phyloP scores from a whole-genome alignment of 2,888 invertebrate genomes.

The Troides aeacus region DNA sequence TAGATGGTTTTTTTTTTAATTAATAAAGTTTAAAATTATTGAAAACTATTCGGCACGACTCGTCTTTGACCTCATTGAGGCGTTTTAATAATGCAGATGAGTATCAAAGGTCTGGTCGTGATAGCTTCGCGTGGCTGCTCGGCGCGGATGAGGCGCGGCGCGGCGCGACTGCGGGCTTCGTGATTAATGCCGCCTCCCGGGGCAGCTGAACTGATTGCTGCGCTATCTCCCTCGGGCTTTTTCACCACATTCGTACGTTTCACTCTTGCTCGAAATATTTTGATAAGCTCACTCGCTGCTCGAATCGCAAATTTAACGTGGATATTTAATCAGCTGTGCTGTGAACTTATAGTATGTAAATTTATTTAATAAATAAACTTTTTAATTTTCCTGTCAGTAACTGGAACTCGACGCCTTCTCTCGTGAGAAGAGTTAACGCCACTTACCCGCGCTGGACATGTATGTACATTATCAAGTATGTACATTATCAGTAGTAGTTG shows the following conservation, averaged over 20 bases:
- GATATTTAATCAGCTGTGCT: constrained; percentile 15
- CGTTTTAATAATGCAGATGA: constrained; percentile 24
- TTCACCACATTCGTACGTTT: constrained; percentile 28
- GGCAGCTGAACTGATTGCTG: constrained; percentile 58
- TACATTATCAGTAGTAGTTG: no score
- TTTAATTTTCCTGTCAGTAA: no score
- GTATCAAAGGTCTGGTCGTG: constrained; percentile 25
- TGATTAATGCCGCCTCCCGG: constrained; percentile 63
- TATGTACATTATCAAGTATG: no score
- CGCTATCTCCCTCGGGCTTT: constrained; percentile 41
- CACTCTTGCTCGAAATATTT: constrained; percentile 30
- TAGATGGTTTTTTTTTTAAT: no score
- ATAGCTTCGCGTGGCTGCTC: constrained; percentile 19
- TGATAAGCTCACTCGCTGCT: constrained; percentile 21
- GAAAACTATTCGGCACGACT: constrained; percentile 2
- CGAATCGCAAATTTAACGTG: constrained; percentile 19
- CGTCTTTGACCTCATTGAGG: constrained; percentile 18
- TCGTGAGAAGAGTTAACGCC: no score
- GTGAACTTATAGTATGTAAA: no score
- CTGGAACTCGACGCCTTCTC: no score
- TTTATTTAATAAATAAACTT: no score
- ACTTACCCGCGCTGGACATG: no score
- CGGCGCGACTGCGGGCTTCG: constrained; percentile 34
- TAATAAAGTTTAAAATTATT: background rate
- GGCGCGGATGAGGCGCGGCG: constrained; percentile 14